Conservation (phyloP, 2,888 invertebrate genomes). For the Laothoe populi region DNA sequence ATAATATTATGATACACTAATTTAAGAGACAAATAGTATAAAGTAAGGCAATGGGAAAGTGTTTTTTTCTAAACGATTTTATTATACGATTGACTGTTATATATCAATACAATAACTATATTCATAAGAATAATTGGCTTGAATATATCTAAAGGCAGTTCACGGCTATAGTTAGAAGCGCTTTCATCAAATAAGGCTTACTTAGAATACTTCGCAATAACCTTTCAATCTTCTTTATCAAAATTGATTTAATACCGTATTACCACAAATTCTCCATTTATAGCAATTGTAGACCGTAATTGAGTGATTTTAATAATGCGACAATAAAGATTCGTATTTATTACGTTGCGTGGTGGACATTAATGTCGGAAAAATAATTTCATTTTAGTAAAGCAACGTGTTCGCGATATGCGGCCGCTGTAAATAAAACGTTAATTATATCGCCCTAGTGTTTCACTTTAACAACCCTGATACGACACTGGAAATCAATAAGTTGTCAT, state of each 20-base stretch:
- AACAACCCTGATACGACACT: constrained; percentile 53
- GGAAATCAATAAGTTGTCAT: constrained; percentile 54
- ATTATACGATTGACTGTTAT: background rate
- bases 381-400: constrained; percentile 73
- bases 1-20: background rate
- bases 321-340: constrained; percentile 73
- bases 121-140: background rate
- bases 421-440: constrained; percentile 79
- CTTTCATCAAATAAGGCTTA: background rate
- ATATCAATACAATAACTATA: background rate
- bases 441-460: constrained; percentile 64
- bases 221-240: background rate
- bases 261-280: constrained; percentile 16
- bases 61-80: background rate
- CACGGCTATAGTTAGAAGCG: background rate
- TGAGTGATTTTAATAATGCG: constrained; percentile 53
- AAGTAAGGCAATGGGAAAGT: background rate
- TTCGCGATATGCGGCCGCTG: constrained; percentile 67
- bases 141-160: constrained; percentile 9
- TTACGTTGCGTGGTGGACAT: constrained; percentile 65
- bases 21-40: background rate
- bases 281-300: constrained; percentile 44
- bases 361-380: constrained; percentile 60
- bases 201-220: constrained; percentile 16
- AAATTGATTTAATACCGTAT: background rate